Evolutionary conservation across 2,888 invertebrate genomes (phyloP), one percentile per base, ranked within the genome.

Genomic region (Noctua pronuba): DNA sequence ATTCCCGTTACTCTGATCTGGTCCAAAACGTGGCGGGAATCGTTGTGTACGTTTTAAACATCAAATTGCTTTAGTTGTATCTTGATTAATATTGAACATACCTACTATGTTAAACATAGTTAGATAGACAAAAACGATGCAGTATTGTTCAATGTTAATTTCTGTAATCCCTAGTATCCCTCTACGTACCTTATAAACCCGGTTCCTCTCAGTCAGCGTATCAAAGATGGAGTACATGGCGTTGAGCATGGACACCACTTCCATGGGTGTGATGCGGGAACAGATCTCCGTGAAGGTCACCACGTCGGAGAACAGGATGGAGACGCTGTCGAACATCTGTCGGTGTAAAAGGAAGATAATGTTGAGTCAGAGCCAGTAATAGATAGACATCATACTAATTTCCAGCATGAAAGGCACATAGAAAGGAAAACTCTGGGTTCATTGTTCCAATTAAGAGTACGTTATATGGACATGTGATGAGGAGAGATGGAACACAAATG

Each of bases 141-240:
- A 24, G 16, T 28, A 28, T 28, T 2, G 2, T 21, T 13, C 3
- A 11, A 38, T 64, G 7, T 35, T 38, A 38, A 24, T n/a, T n/a
- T 64, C 16, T n/a, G 38, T 7, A 41, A 38, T 7, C 8, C 3
- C n/a, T 7, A 41, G 8, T 41, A 4, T 35, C 21, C 35, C 4
- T 58, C 44, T 28, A 70, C 86, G 52, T 93, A 99, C 99, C 98
- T 99, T 99, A 93, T 99, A 99, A 10, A 99, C 99, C 66, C 98
- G 97, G 95, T 99, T 99, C 86, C 98, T 97, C 93, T 99, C 99
- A 0, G 99, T 99, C 7, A 99, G 97, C 1, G 98, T 98, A 92
- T 99, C 99, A 92, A 99, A 99, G 89, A 99, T 98, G n/a, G 99
- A 99, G 95, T 99, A 99, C 99, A 99, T 99, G 44, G 98, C 98